Base-by-base conservation (phyloP, 2,888 invertebrate genomes). In the Tanypteryx hageni region DNA sequence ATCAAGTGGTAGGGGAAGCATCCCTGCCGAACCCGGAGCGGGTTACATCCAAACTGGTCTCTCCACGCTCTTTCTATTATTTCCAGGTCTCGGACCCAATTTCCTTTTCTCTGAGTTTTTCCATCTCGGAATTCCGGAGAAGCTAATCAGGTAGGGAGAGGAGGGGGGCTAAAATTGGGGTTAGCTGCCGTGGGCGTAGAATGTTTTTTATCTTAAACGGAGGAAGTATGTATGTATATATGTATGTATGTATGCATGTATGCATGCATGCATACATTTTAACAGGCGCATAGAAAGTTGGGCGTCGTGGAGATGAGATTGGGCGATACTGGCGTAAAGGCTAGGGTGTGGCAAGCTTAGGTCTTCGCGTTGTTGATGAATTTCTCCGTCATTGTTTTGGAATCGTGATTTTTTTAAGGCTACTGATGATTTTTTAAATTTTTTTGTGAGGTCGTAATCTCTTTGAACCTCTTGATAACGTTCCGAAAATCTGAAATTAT, bases 271-370 rank as follows among this genome's bases (percentile, higher is more conserved):
- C 64, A 64, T 64, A n/a, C 64, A 64, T 68, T n/a, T 18, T n/a
- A 22, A 18, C n/a, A 68, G 68, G 68, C 68, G 68, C 68, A n/a
- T 68, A 68, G 68, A 68, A n/a, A 68, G 68, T n/a, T 68, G n/a
- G 68, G 68, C 64, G 64, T 16, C 16, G 68, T 22, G 18, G n/a
- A 68, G 68, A 68, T 68, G 68, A 68, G 10, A 68, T 68, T 22
- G 18, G 68, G 68, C 18, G 68, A 68, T 68, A 68, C 68, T 68
- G 68, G 9, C 68, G 64, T 68, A n/a, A n/a, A 68, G 18, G 18
- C 68, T 10, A 7, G 68, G 68, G 18, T n/a, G 68, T 68, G 68
- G 68, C n/a, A 22, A 8, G 7, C 10, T n/a, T 11, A 11, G 64
- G 64, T 64, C 64, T 68, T 68, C 22, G 9, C 68, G 0, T n/a